Conservation (phyloP, 2,888 invertebrate genomes). For the Cheilosia vulpina region DNA sequence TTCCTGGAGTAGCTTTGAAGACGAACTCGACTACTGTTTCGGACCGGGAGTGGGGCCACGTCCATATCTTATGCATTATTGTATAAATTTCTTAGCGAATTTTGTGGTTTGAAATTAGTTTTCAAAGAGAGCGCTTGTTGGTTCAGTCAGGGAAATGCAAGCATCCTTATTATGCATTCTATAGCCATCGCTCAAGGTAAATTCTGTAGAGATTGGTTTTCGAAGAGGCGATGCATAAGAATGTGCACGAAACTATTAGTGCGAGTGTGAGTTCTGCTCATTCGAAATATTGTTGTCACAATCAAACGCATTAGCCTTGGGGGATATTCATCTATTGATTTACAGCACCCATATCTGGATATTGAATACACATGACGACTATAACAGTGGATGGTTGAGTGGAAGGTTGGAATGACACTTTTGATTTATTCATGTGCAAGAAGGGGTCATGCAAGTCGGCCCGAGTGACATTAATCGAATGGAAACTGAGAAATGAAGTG, state of each 20-base stretch:
- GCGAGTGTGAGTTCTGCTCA: not conserved
- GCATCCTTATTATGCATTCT: constrained; percentile 27
- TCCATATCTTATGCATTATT: constrained; percentile 25
- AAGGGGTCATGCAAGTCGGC: not conserved
- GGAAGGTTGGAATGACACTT: not conserved
- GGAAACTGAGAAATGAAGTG: constrained; percentile 1
- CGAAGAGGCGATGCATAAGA: constrained; percentile 7
- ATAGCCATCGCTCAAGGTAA: constrained; percentile 8
- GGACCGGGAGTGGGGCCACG: not conserved
- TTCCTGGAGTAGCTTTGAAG: not conserved
- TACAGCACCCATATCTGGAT: not conserved
- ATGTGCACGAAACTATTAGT: not conserved
- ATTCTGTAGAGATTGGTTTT: constrained; percentile 9
- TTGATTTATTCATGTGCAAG: constrained; percentile 4
- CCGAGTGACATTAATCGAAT: not conserved
- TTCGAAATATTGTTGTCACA: not conserved
- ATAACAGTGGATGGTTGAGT: not conserved
- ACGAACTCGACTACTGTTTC: not conserved
- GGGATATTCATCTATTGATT: constrained; percentile 3
- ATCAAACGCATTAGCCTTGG: not conserved
- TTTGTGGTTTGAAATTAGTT: constrained; percentile 30
- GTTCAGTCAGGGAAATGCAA: constrained; percentile 5
- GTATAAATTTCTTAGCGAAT: constrained; percentile 32
- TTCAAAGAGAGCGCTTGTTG: not conserved
- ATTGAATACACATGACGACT: not conserved